Conservation (phyloP, 2,797 vertebrate species). For the Eospalax fontanierii region DNA sequence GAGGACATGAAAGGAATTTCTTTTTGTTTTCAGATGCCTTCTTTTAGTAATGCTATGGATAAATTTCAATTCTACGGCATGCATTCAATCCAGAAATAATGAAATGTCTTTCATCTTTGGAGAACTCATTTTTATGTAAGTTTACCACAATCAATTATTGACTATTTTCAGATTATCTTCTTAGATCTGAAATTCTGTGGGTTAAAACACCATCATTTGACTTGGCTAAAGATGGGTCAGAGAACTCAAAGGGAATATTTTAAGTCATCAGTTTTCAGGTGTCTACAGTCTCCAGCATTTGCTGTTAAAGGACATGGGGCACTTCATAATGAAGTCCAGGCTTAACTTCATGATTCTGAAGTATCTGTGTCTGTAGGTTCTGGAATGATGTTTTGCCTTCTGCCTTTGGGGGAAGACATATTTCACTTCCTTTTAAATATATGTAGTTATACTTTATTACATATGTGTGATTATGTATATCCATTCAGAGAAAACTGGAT, state of each 20-base stretch:
- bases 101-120: slow-evolving; percentile 13
- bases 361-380: neutral
- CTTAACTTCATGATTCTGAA: neutral
- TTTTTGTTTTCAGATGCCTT: neutral
- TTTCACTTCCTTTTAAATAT: neutral
- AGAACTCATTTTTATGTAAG: neutral
- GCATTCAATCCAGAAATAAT: slow-evolving; percentile 7
- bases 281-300: neutral
- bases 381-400: neutral
- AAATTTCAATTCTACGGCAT: neutral
- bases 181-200: neutral
- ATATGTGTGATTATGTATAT: neutral
- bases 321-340: neutral
- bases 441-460: neutral
- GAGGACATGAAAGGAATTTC: neutral
- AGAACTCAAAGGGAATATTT: neutral
- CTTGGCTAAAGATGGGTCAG: neutral
- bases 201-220: neutral
- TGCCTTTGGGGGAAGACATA: neutral
- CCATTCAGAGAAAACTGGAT: neutral
- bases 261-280: neutral
- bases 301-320: neutral
- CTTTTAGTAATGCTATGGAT: neutral
- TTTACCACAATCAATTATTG: neutral
- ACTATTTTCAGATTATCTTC: neutral